Percentiles rank a stretch among this genome's conserved stretches.
These are phyloP conservation scores for Microcebus griseorufus DNA, from an alignment of 2,113 vertebrate genomes.

Conservation along the genomic window DNA sequence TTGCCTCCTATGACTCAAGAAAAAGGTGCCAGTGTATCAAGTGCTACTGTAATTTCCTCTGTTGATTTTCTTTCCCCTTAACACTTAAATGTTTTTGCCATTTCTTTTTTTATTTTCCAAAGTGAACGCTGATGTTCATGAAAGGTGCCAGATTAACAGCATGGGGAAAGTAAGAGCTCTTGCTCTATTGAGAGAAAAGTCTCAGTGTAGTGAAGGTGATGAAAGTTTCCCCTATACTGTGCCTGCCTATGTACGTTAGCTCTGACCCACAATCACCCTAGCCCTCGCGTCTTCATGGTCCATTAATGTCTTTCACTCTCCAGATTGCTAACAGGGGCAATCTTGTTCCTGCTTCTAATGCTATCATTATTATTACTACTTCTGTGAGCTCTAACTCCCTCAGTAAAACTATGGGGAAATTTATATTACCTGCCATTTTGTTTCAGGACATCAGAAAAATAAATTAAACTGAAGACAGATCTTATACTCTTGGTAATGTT, in stretches of 20 bases:
- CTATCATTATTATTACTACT: constrained; percentile 8
- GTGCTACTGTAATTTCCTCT: constrained; percentile 70
- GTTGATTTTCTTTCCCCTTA: constrained; percentile 66
- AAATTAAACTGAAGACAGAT: background rate
- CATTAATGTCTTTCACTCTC: constrained; percentile 62
- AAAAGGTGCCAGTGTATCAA: constrained; percentile 64
- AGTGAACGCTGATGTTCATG: constrained; percentile 76
- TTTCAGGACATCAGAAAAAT: constrained; percentile 45
- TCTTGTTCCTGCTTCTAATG: constrained; percentile 23
- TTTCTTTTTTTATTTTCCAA: constrained; percentile 67
- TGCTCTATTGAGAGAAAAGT: constrained; percentile 58
- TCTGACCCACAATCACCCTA: constrained; percentile 51
- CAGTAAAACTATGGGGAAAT: constrained; percentile 8
- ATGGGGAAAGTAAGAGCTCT: constrained; percentile 65
- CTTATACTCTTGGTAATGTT: constrained; percentile 33
- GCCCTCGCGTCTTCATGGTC: constrained; percentile 54
- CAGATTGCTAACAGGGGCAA: constrained; percentile 40
- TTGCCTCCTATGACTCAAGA: constrained; percentile 13
- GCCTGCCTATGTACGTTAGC: constrained; percentile 36
- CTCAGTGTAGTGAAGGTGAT: constrained; percentile 51
- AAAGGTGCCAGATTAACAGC: constrained; percentile 80
- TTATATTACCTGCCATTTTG: constrained; percentile 23
- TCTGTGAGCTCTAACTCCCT: background rate
- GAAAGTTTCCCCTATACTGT: constrained; percentile 51
- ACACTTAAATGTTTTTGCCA: constrained; percentile 63